Conservation (phyloP, 2,888 invertebrate genomes). For the Monoplex corrugatus region DNA sequence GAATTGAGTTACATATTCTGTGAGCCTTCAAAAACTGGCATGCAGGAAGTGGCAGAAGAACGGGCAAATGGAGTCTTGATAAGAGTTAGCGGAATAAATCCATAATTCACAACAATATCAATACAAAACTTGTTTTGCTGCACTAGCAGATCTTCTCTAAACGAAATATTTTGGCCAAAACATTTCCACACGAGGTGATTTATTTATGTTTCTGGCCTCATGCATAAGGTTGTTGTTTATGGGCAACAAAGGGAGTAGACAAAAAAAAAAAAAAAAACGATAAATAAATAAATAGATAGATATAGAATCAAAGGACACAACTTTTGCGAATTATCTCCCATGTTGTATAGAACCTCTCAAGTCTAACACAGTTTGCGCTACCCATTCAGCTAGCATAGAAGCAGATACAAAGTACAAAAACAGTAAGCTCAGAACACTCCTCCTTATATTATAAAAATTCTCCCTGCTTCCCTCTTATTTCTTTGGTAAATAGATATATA, state of each 20-base stretch:
- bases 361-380: too few species aligned
- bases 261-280: neutral
- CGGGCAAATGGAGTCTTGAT: conserved; percentile 37
- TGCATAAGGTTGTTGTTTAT: neutral
- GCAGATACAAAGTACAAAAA: too few species aligned
- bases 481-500: too few species aligned
- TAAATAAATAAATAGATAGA: too few species aligned
- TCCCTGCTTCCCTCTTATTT: too few species aligned
- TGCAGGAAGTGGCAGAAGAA: neutral
- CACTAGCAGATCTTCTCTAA: neutral
- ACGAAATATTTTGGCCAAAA: conserved; percentile 46
- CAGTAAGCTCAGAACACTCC: too few species aligned
- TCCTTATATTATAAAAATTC: too few species aligned
- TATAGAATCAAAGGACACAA: too few species aligned
- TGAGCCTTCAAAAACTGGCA: neutral
- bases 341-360: too few species aligned
- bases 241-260: neutral
- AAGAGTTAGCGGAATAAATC: conserved; percentile 33
- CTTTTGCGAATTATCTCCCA: too few species aligned
- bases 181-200: conserved; percentile 36
- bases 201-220: conserved; percentile 24
- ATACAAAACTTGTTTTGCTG: neutral
- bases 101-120: neutral
- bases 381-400: too few species aligned
- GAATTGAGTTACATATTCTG: conserved; percentile 28